phyloP scores from a whole-genome alignment of 1,140 invertebrate genomes.

The Latrodectus geometricus region DNA sequence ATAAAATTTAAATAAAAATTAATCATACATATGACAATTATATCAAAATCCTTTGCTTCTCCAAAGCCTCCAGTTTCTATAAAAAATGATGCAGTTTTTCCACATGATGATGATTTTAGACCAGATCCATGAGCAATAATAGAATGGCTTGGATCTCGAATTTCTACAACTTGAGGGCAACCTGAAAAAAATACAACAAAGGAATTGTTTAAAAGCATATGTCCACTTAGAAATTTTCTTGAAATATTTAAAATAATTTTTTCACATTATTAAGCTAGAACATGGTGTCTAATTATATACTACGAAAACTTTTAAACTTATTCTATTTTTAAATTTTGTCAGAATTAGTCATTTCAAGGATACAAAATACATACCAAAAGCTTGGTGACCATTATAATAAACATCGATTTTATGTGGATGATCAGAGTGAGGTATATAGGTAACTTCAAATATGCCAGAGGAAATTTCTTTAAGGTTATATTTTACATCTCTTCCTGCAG shows the following conservation, averaged over 20 bases:
- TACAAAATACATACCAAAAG: constrained; percentile 66
- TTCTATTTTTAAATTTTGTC: too few relatives aligned
- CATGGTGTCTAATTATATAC: too few relatives aligned
- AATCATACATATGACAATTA: constrained; percentile 78
- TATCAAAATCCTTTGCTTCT: constrained; percentile 89
- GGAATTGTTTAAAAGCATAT: too few relatives aligned
- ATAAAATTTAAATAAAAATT: not conserved
- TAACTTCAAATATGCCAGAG: constrained; percentile 75
- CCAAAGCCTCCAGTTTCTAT: constrained; percentile 85
- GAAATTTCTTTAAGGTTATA: constrained; percentile 75
- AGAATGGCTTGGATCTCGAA: constrained; percentile 76
- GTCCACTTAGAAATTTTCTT: constrained; percentile 1
- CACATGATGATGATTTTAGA: constrained; percentile 85
- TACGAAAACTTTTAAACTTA: not conserved
- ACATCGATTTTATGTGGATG: constrained; percentile 85
- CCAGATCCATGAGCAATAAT: constrained; percentile 81
- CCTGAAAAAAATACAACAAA: constrained; percentile 66
- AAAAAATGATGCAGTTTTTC: constrained; percentile 85
- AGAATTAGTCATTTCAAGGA: too few relatives aligned
- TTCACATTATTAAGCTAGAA: too few relatives aligned
- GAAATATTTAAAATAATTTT: not conserved
- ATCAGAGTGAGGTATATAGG: constrained; percentile 84
- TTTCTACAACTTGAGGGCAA: constrained; percentile 72
- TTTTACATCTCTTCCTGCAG: constrained; percentile 83
- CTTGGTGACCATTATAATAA: constrained; percentile 78